Evolutionary conservation across 1,140 invertebrate genomes (phyloP), one percentile per base, ranked within the genome.

Genomic region (Saccostrea cuccullata): DNA sequence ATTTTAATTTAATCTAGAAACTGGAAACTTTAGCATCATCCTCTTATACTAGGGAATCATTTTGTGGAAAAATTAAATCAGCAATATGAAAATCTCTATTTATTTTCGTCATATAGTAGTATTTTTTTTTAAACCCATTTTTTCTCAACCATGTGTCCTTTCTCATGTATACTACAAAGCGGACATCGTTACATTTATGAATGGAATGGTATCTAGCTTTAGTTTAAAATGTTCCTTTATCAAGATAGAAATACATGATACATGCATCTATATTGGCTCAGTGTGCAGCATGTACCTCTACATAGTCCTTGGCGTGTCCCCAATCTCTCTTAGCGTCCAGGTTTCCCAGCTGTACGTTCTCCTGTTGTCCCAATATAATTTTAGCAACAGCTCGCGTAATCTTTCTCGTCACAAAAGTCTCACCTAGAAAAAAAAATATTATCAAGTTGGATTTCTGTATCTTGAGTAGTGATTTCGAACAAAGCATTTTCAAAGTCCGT

Each of bases 221-320:
- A 47, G 6, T 47, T 9, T 47, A 6, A 47, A 47, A 47, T 6
- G 47, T 47, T 36, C 30, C 30, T 36, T 1, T 36, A 36, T 0
- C 2, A 9, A 47, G 47, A 8, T 47, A 5, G 47, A 47, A 47
- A 8, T 47, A 47, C 9, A 47, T 47, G 17, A 67, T 5, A n/a
- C n/a, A n/a, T n/a, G 30, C 2, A 36, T 36, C 30, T 67, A 20
- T 20, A 67, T 67, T 8, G 60, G 15, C 5, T 67, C 15, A 23
- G 60, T 9, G 47, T 47, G 47, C 9, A 47, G 47, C 6, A 1
- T 47, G 90, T 95, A 98, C 98, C 96, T 99, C 98, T 55, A 99
- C 98, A 95, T 99, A 99, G 96, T 99, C 99, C 95, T 97, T 98
- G 0, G 99, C 99, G 96, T 99, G 99, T 15, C 99, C 99, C 99